phyloP scores from a whole-genome alignment of 2,113 vertebrate genomes.

The Ciconia maguari region DNA sequence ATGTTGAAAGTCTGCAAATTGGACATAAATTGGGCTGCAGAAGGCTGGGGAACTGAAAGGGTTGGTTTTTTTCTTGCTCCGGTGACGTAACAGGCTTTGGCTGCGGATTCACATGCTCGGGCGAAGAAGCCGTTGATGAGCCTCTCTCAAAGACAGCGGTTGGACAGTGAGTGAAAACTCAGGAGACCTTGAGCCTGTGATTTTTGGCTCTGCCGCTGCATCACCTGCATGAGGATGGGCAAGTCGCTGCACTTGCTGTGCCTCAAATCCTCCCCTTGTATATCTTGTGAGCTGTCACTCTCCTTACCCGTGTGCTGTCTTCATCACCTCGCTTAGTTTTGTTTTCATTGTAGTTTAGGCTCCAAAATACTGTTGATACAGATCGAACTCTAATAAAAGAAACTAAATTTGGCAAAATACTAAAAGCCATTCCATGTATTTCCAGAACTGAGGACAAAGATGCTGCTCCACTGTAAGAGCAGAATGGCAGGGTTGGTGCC shows the following conservation, averaged over 20 bases:
- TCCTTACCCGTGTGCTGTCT: neutral
- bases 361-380: neutral
- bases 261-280: neutral
- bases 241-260: neutral
- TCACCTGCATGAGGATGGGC: neutral
- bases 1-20: slow-evolving; percentile 85
- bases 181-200: neutral
- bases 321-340: neutral
- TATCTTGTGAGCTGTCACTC: neutral
- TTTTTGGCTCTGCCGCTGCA: neutral
- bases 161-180: neutral
- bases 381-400: neutral
- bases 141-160: neutral
- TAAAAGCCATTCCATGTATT: neutral
- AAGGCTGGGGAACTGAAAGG: slow-evolving; percentile 59
- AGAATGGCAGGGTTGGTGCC: rapidly evolving
- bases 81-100: slow-evolving; percentile 33
- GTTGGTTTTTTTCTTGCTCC: neutral
- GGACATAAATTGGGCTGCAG: slow-evolving; percentile 82
- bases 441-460: neutral
- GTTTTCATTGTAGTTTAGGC: neutral
- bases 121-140: neutral
- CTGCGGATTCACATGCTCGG: neutral
- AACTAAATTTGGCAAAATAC: neutral
- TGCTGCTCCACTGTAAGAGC: neutral